A percentile compares a stretch with the other conserved stretches of the same genome.
phyloP scores from a whole-genome alignment of 2,113 vertebrate genomes.

The Pleuronectes platessa region DNA sequence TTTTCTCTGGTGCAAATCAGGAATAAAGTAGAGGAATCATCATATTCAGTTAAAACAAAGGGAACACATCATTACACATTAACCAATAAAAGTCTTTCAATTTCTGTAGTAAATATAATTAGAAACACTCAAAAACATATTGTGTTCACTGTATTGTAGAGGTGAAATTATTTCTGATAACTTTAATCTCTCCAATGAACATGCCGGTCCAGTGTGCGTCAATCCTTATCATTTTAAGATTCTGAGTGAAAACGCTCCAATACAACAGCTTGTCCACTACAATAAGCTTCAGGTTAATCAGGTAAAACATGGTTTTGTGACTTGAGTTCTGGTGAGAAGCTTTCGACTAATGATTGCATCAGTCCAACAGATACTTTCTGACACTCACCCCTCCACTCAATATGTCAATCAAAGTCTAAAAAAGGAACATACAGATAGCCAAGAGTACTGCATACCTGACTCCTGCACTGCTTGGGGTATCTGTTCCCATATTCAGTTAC shows the following conservation, averaged over 20 bases:
- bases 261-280: constrained; percentile 41
- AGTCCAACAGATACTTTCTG: background rate
- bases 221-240: constrained; percentile 35
- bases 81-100: constrained; percentile 25
- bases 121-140: constrained; percentile 38
- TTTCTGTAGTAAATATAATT: constrained; percentile 45
- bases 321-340: background rate
- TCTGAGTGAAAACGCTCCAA: constrained; percentile 59
- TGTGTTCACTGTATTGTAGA: constrained; percentile 50
- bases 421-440: constrained; percentile 1
- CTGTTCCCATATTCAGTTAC: constrained; percentile 14
- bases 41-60: constrained; percentile 20
- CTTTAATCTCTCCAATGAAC: constrained; percentile 59
- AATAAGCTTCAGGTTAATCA: constrained; percentile 17
- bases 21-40: constrained; percentile 32
- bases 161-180: constrained; percentile 38
- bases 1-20: constrained; percentile 27
- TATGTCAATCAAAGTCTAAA: constrained; percentile 1
- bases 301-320: background rate
- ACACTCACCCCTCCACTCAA: constrained; percentile 3
- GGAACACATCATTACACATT: constrained; percentile 37
- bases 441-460: constrained; percentile 5
- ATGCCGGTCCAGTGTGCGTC: constrained; percentile 61
- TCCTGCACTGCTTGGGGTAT: constrained; percentile 2
- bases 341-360: constrained; percentile 25